A percentile compares a stretch with the other conserved stretches of the same genome.
These are phyloP conservation scores for Stigmatopora nigra DNA, from an alignment of 2,113 vertebrate genomes.

Conservation along the genomic window DNA sequence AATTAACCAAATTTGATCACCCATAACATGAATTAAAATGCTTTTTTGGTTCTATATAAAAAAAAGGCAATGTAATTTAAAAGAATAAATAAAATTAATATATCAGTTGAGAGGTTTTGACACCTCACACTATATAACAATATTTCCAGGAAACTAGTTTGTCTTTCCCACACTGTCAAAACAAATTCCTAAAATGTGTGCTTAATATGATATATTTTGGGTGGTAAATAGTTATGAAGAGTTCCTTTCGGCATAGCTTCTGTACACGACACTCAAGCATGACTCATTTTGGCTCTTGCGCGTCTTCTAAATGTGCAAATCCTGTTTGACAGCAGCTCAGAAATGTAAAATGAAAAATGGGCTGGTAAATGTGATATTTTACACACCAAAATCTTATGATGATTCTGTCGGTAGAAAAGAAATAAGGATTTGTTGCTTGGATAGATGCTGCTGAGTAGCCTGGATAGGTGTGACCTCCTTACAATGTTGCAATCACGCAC, in stretches of 20 bases:
- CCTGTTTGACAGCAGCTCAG: neutral
- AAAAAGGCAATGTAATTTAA: too few relatives aligned
- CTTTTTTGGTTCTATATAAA: too few relatives aligned
- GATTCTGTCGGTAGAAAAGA: constrained; percentile 12
- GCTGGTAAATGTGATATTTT: too few relatives aligned
- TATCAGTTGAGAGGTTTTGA: too few relatives aligned
- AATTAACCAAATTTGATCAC: neutral
- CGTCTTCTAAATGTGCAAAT: neutral
- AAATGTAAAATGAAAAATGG: neutral
- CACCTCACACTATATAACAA: too few relatives aligned
- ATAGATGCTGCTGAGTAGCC: constrained; percentile 43
- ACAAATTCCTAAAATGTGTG: too few relatives aligned
- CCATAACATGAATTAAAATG: too few relatives aligned
- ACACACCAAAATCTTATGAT: neutral
- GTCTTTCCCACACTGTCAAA: too few relatives aligned
- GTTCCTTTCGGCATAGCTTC: neutral
- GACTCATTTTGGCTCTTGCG: neutral
- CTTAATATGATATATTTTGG: too few relatives aligned
- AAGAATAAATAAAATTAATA: too few relatives aligned
- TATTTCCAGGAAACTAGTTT: too few relatives aligned
- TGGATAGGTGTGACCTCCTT: constrained; percentile 55
- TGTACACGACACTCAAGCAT: constrained; percentile 9
- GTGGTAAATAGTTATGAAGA: too few relatives aligned
- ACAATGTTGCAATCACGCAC: constrained; percentile 66
- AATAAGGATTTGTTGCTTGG: constrained; percentile 14